phyloP scores from a whole-genome alignment of 2,888 invertebrate genomes.

The Chymomyza procnemis region DNA sequence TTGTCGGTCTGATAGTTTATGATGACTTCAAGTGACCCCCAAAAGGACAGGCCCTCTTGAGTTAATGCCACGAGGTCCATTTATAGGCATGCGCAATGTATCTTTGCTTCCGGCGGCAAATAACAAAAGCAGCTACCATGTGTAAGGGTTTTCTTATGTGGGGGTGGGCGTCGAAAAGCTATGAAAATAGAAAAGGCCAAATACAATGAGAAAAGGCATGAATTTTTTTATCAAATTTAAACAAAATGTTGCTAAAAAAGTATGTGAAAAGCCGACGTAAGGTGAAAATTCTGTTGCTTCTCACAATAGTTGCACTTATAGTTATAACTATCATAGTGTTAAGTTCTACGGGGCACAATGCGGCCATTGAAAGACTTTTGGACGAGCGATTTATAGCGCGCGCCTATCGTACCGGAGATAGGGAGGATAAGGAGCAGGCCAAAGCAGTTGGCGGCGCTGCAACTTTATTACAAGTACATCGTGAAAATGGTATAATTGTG shows the following conservation, averaged over 20 bases:
- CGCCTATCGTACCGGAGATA: slow-evolving; percentile 49
- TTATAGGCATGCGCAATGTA: slow-evolving; percentile 60
- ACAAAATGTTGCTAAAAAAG: slow-evolving; percentile 76
- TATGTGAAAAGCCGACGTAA: slow-evolving; percentile 78
- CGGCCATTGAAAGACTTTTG: slow-evolving; percentile 67
- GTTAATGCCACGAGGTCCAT: slow-evolving; percentile 38
- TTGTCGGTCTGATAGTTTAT: neutral
- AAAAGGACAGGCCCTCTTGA: slow-evolving; percentile 8
- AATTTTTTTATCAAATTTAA: neutral
- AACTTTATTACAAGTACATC: slow-evolving; percentile 54
- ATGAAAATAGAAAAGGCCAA: slow-evolving; percentile 28
- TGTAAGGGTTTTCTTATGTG: slow-evolving; percentile 10
- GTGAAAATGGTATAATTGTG: slow-evolving; percentile 74
- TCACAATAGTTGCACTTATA: slow-evolving; percentile 73
- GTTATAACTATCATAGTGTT: slow-evolving; percentile 74
- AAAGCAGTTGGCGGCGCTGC: slow-evolving; percentile 10
- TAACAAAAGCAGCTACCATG: slow-evolving; percentile 16
- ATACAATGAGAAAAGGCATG: slow-evolving; percentile 42
- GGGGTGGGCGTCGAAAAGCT: slow-evolving; percentile 35
- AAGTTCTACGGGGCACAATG: slow-evolving; percentile 63
- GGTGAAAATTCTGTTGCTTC: slow-evolving; percentile 74
- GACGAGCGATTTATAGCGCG: slow-evolving; percentile 73
- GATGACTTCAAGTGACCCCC: neutral
- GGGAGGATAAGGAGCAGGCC: neutral
- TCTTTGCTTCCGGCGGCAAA: slow-evolving; percentile 47